Evolutionary conservation across 2,888 invertebrate genomes (phyloP), one percentile per base, ranked within the genome.

Genomic region (Epirrhoe tristata): DNA sequence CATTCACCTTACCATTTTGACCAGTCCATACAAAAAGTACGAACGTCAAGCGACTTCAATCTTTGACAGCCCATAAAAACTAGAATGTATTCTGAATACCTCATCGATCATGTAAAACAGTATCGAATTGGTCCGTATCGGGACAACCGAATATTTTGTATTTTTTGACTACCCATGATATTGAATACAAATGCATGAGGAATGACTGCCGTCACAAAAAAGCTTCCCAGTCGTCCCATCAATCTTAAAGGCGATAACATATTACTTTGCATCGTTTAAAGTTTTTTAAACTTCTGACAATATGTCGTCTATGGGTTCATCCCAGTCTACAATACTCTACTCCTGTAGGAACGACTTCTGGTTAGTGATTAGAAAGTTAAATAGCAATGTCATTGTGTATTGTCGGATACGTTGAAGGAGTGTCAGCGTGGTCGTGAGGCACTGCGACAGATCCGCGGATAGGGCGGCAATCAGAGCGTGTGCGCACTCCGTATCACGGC

Each of bases 381-480:
- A 43, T 56, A 24, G 57, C 58, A 58, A 62, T 66, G 52, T 75
- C 56, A 66, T 66, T 61, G 60, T 65, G 48, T 59, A 57, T 34
- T 62, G 57, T 54, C 32, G 48, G 32, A 53, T 57, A 53, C 53
- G 63, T 64, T 63, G 63, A 52, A 56, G 66, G 59, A 66, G 68
- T 62, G 61, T 64, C 59, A 63, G 54, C 46, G 32, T 17, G 54
- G 50, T 63, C 74, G 77, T 74, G 74, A 63, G 76, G 73, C 69
- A 79, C 80, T 78, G 89, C 86, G 93, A 93, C 91, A 90, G 91
- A 91, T 92, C 79, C 77, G 82, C 81, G 90, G 93, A 93, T 93
- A 93, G 91, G 91, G 85, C 88, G 85, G 82, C 87, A 91, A 92
- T 89, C 92, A 92, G 92, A 91, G 90, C 93, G 91, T 90, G 87